Conservation (phyloP, 2,113 vertebrate species). For the Mobula birostris region DNA sequence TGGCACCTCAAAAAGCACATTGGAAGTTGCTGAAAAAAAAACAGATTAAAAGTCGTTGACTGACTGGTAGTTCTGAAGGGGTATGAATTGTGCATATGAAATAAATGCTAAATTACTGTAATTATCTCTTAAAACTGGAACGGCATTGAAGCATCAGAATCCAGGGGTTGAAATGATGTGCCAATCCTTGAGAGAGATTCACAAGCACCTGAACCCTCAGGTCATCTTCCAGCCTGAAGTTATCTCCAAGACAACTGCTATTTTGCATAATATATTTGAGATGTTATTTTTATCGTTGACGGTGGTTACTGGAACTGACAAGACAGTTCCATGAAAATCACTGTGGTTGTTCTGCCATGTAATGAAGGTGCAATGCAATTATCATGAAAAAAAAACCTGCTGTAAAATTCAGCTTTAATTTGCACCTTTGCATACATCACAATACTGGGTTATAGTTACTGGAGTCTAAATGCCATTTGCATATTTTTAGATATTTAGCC, state of each 20-base stretch:
- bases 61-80: neutral
- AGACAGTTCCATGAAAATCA: conserved; percentile 7
- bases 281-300: conserved; percentile 9
- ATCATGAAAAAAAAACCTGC: neutral
- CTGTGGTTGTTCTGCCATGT: neutral
- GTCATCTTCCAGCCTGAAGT: neutral
- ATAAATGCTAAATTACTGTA: neutral
- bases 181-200: too few relatives aligned
- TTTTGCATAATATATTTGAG: neutral
- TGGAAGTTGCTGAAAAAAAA: neutral
- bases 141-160: neutral
- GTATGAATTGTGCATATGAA: neutral
- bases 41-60: neutral
- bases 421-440: conserved; percentile 4
- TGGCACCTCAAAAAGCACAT: too few relatives aligned
- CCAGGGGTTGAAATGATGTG: neutral
- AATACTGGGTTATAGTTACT: neutral
- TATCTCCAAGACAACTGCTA: conserved; percentile 23
- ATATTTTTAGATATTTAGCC: neutral
- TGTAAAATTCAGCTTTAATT: conserved; percentile 17
- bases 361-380: conserved; percentile 18
- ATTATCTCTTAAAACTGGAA: neutral
- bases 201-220: too few relatives aligned
- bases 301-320: neutral
- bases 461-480: neutral